phyloP scores from a whole-genome alignment of 2,888 invertebrate species.

The Platerodrilus igneus region DNA sequence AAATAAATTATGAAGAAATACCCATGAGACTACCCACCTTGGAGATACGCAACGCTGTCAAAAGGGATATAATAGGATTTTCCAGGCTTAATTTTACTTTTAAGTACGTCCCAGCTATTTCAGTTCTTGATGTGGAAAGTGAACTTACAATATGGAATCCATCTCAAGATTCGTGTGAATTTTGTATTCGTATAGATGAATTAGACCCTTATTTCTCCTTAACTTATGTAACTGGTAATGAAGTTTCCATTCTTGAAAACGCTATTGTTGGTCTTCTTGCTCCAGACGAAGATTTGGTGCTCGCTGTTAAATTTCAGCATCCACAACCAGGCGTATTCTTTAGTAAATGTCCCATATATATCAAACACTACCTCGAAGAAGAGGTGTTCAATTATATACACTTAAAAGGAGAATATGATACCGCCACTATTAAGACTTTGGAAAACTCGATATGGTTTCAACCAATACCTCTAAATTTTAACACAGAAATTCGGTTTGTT shows the following conservation, averaged over 20 bases:
- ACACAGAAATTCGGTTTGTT: constrained; percentile 28
- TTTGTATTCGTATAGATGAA: constrained; percentile 37
- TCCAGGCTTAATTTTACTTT: constrained; percentile 12
- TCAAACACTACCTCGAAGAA: constrained; percentile 35
- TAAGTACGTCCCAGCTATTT: constrained; percentile 3
- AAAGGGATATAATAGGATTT: constrained; percentile 22
- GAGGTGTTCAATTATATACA: constrained; percentile 41
- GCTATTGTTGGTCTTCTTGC: constrained; percentile 32
- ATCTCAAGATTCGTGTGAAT: constrained; percentile 22
- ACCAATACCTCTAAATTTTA: constrained; percentile 37
- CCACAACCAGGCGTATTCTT: constrained; percentile 30
- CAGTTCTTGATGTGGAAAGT: not conserved
- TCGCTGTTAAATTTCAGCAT: constrained; percentile 37
- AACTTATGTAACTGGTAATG: constrained; percentile 27
- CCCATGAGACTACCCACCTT: constrained; percentile 23
- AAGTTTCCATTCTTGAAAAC: constrained; percentile 17
- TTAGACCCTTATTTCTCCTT: constrained; percentile 37
- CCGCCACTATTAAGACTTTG: constrained; percentile 34
- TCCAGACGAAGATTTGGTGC: constrained; percentile 31
- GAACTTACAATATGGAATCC: constrained; percentile 26
- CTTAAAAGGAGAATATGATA: constrained; percentile 35
- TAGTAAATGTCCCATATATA: constrained; percentile 39
- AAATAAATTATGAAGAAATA: not conserved
- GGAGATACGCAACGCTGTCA: constrained; percentile 29
- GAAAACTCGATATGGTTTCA: constrained; percentile 37